These are phyloP conservation scores for Aproaerema taeniolella DNA, from an alignment of 2,888 invertebrate species.

Conservation along the genomic window DNA sequence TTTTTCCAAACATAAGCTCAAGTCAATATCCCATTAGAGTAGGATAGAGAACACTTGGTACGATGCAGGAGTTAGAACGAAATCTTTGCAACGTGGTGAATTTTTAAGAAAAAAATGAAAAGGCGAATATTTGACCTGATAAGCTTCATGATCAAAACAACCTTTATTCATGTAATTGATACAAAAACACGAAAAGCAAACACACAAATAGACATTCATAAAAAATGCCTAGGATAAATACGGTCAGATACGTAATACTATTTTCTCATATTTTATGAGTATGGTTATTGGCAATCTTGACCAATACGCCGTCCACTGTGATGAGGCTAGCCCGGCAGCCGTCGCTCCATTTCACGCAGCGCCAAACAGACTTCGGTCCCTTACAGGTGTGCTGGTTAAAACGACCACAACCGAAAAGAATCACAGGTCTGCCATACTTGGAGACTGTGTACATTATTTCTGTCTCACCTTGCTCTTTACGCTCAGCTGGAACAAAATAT, in stretches of 20 bases:
- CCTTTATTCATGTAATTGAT: neutral
- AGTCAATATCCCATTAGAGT: too few relatives aligned
- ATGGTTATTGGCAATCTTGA: neutral
- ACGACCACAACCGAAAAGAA: neutral
- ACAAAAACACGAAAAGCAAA: too few relatives aligned
- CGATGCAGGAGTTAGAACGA: too few relatives aligned
- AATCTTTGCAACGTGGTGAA: neutral
- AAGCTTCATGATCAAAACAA: neutral
- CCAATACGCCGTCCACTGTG: neutral
- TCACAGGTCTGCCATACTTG: slow-evolving; percentile 5
- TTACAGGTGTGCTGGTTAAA: neutral
- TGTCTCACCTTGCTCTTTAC: too few relatives aligned
- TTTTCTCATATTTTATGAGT: too few relatives aligned
- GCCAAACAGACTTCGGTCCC: slow-evolving; percentile 23
- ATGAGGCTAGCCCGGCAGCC: neutral
- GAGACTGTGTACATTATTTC: slow-evolving; percentile 2
- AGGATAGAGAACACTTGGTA: too few relatives aligned
- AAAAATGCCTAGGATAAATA: neutral
- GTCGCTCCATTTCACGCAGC: slow-evolving; percentile 21
- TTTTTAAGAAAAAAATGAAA: neutral
- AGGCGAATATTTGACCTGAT: neutral
- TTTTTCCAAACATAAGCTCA: too few relatives aligned
- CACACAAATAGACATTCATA: neutral
- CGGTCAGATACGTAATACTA: too few relatives aligned
- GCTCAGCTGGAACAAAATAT: too few relatives aligned